Evolutionary conservation across 1,140 invertebrate genomes (phyloP), one percentile per base, ranked within the genome.

Genomic region (Caenorhabditis elegans): DNA sequence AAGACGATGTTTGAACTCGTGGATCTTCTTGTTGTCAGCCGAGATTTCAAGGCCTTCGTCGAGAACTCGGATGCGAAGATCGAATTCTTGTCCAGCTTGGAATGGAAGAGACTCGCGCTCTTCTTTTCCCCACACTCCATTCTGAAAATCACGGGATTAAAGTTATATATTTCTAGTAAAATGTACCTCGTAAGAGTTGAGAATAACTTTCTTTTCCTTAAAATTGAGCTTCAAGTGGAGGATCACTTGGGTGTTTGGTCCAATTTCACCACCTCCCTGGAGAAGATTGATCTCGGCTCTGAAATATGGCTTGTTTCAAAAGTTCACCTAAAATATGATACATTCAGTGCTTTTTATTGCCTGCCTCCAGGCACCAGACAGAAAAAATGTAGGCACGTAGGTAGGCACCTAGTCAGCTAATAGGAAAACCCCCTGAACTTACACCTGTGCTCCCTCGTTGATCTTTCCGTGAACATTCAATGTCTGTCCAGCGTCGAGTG

Each of bases 1-100:
- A 19, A 70, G 34, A 76, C 83, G 83, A 47, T 85, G 24, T 34
- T 85, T 83, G 85, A 85, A 85, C 31, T 85, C 83, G 77, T 82
- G 70, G 31, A 83, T 49, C 70, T 85, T 78, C 81, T 85, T 85
- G 46, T 76, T 70, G 43, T 85, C 75, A 28, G 43, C 51, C 36
- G 60, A 49, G 49, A 85, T 76, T 34, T 85, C 82, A 49, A 43
- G 76, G 17, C 19, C n/a, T 13, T 84, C 83, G 15, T 82, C 81
- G 49, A 65, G 83, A 26, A 83, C 80, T 19, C 83, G 80, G 51
- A 84, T 83, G n/a, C 81, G 60, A n/a, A 84, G 46, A 70, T 84
- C 81, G 60, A 84, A 82, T 22, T 76, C 70, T 8, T 84, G 31
- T 82, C 83, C 83, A 15, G 24, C 28, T 15, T 84, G 46, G 77